Evolutionary conservation across 2,113 vertebrate species (phyloP).

Genomic region (Nipponia nippon): DNA sequence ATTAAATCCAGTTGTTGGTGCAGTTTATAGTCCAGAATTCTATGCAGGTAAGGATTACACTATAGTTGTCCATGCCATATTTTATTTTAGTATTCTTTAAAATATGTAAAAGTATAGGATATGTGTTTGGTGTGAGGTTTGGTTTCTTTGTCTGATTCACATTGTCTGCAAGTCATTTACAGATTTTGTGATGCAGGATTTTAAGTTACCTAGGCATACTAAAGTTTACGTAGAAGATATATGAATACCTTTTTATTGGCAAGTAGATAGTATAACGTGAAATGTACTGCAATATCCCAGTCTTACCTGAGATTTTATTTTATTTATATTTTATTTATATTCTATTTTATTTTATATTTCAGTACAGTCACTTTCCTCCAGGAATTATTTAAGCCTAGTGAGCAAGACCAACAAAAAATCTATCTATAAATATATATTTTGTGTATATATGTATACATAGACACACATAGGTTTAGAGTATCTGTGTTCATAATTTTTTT

Average conservation of each 20-base stretch:
- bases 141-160: neutral
- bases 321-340: neutral
- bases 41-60: constrained; percentile 89
- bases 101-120: neutral
- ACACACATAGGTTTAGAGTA: neutral
- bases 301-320: neutral
- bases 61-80: neutral
- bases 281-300: neutral
- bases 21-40: constrained; percentile 98
- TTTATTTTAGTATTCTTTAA: neutral
- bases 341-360: neutral
- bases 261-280: neutral
- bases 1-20: constrained; percentile 97
- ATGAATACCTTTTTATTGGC: neutral
- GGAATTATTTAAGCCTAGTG: neutral
- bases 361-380: neutral
- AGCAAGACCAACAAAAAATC: neutral
- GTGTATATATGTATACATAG: neutral
- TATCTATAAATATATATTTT: neutral
- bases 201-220: neutral
- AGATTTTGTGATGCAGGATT: neutral
- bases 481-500: neutral
- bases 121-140: neutral
- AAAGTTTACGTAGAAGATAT: neutral
- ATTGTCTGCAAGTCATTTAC: neutral